Evolutionary conservation across 2,888 invertebrate species (phyloP), one percentile per base, ranked within the genome.

Genomic region (Palloptera scutellata): DNA sequence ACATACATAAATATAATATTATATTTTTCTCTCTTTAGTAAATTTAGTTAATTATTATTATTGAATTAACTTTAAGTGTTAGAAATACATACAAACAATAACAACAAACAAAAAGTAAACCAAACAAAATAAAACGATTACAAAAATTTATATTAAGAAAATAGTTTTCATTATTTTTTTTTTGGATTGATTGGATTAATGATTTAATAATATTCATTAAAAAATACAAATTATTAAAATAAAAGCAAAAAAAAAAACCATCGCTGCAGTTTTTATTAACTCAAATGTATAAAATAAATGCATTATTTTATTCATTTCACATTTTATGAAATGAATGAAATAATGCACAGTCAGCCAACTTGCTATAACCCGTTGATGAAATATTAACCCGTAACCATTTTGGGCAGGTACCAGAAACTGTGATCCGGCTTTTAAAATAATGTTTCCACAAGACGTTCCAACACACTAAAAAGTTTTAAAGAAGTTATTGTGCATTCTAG

Each of bases 51-150:
- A 74, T n/a, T n/a, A 75, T 79, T 74, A 75, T 79, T 80, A 77
- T 77, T 78, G 72, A 78, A 75, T 77, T 80, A 79, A 73, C 73
- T 66, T 76, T 81, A 81, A 81, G 81, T 81, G 81, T 81, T 81
- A 81, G 81, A 75, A 77, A 76, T 79, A 78, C 70, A 78, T 76
- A 78, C 76, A 74, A 70, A 75, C 75, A 69, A 73, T 53, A 67
- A 68, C 71, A 59, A 54, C 51, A 51, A 67, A 67, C 64, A 51
- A 70, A 67, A 71, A 41, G 30, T 30, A 30, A 30, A 30, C 30
- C 30, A 30, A n/a, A 30, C 30, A 30, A 30, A 30, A 30, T 30
- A 30, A 57, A 64, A 48, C 57, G 61, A 61, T 43, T 42, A 61
- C 13, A 57, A 57, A 53, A 58, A 68, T 43, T 63, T n/a, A 66